Evolutionary conservation across 2,113 vertebrate species (phyloP).

Genomic region (Dryoscopus gambensis): DNA sequence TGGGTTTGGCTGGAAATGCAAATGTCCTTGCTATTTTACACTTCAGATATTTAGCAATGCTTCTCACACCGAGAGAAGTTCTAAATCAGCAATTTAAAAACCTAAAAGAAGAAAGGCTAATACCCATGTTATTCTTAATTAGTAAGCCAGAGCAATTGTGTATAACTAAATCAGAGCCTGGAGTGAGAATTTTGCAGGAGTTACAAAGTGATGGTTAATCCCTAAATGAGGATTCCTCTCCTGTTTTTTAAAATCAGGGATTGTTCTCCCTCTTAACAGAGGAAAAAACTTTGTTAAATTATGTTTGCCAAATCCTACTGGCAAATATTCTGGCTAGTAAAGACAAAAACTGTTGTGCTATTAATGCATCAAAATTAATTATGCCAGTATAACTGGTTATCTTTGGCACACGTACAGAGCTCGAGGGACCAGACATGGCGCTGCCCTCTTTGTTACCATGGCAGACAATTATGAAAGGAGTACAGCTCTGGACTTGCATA

Average conservation of each 20-base stretch:
- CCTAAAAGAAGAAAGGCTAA: not conserved
- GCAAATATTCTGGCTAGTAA: not conserved
- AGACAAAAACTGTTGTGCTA: slow-evolving; percentile 7
- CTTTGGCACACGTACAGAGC: slow-evolving; percentile 38
- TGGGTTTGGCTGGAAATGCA: not conserved
- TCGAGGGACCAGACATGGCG: not conserved
- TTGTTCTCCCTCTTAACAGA: not conserved
- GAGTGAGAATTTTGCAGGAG: slow-evolving; percentile 17
- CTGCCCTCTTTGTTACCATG: slow-evolving; percentile 32
- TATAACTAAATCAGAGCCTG: slow-evolving; percentile 4
- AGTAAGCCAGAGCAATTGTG: not conserved
- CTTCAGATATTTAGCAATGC: not conserved
- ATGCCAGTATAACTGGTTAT: slow-evolving; percentile 49
- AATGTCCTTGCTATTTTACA: not conserved
- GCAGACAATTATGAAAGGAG: slow-evolving; percentile 26
- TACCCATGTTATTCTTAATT: not conserved
- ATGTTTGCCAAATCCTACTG: not conserved
- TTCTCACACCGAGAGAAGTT: not conserved
- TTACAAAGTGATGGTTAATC: slow-evolving; percentile 5
- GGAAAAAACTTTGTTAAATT: not conserved
- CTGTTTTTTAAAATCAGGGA: not conserved
- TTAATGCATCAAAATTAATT: slow-evolving; percentile 48
- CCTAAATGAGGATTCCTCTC: not conserved
- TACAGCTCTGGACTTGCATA: slow-evolving; percentile 48
- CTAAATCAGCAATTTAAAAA: not conserved